Base-by-base conservation (phyloP, 2,113 vertebrate genomes). In the Gila orcuttii region DNA sequence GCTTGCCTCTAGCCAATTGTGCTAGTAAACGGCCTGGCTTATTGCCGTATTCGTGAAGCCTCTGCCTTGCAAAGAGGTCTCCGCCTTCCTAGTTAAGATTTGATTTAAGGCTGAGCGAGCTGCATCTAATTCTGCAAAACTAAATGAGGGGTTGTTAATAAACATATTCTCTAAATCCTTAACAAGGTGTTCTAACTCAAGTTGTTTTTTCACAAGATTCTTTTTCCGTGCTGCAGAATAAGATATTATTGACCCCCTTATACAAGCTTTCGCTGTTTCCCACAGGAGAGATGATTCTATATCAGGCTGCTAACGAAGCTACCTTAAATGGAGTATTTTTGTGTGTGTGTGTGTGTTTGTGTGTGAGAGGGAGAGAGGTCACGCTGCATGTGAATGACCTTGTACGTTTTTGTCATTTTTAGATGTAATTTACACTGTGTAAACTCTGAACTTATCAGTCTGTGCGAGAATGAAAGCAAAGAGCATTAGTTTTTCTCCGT, bases 401-500 rank as follows among this genome's bases (percentile, higher is more conserved):
- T 74, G 55, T 79, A 36, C 66, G 85, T 80, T 15, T 77, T 23
- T 78, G 71, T 36, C 59, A 73, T 83, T 89, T 85, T 86, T 86
- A 85, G 68, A 80, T 80, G 84, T 87, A 75, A 62, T 50, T 66
- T 83, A 59, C 66, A 23, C 31, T 50, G 66, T 85, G 59, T 77
- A 52, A 79, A 79, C 55, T 57, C 55, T 57, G 55, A 57, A 57
- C 4, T 71, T 82, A 36, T 59, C n/a, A 45, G 31, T 28, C 13
- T 28, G 10, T 86, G 77, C 71, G 42, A 69, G 76, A 78, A 82
- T 47, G 62, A 87, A 36, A 85, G 77, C 42, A 17, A 60, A 59
- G 28, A 62, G 73, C 78, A 82, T 85, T 82, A 11, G 33, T 77
- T 33, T 21, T 31, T 83, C 62, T 59, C 45, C 57, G 28, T 55